phyloP scores from a whole-genome alignment of 2,888 invertebrate species.

The Apamea monoglypha region DNA sequence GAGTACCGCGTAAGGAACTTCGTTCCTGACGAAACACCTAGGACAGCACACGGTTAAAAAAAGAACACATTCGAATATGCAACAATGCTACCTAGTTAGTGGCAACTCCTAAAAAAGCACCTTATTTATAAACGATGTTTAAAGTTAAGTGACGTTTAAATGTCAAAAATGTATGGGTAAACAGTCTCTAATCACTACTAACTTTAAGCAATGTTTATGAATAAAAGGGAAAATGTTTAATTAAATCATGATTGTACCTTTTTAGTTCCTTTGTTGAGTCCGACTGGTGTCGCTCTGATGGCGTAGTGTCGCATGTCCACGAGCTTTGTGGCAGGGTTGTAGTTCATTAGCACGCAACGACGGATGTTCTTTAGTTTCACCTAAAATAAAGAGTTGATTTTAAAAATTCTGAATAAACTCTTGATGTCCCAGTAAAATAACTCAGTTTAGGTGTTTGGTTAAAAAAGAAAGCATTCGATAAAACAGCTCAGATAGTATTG shows the following conservation, averaged over 20 bases:
- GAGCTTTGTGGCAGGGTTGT: slow-evolving; percentile 94
- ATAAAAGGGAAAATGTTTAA: background rate
- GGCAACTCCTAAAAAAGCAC: background rate
- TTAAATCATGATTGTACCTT: slow-evolving; percentile 88
- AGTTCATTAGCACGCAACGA: slow-evolving; percentile 97
- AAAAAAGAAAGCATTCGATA: background rate
- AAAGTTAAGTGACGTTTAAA: too few relatives aligned
- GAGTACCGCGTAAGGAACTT: background rate
- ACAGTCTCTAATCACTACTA: too few relatives aligned
- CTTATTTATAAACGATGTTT: too few relatives aligned
- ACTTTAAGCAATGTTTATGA: too few relatives aligned
- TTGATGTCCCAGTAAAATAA: background rate
- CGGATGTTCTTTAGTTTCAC: slow-evolving; percentile 96
- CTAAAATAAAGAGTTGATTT: slow-evolving; percentile 81
- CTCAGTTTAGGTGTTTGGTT: background rate
- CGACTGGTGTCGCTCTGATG: slow-evolving; percentile 97
- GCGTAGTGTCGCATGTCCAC: slow-evolving; percentile 98
- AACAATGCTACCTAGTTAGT: background rate
- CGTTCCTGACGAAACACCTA: too few relatives aligned
- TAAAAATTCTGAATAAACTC: background rate
- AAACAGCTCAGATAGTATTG: background rate
- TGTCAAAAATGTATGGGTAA: too few relatives aligned
- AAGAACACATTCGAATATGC: too few relatives aligned
- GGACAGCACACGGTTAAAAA: too few relatives aligned
- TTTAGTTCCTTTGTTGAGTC: slow-evolving; percentile 97